phyloP scores from a whole-genome alignment of 2,888 invertebrate species.

The Chromoteleia sp. region DNA sequence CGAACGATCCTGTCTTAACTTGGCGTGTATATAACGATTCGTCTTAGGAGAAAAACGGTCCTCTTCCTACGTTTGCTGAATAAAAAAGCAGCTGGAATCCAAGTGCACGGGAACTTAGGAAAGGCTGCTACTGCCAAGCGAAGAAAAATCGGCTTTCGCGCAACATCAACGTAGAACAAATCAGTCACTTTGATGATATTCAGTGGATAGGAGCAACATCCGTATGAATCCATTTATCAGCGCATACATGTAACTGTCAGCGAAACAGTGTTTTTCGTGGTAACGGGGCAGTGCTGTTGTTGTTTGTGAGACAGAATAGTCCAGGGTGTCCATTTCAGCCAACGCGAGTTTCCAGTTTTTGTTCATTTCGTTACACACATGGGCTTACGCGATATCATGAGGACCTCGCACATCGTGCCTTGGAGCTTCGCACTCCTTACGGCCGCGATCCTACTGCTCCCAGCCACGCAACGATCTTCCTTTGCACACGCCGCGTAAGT shows the following conservation, averaged over 20 bases:
- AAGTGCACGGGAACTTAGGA: conserved; percentile 25
- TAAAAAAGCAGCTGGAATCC: conserved; percentile 30
- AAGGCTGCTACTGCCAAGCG: conserved; percentile 60
- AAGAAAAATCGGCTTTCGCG: conserved; percentile 53
- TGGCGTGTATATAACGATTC: conserved; percentile 31
- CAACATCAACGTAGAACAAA: conserved; percentile 21
- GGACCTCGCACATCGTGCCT: conserved; percentile 83
- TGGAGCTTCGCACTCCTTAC: conserved; percentile 85
- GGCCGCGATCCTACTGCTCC: conserved; percentile 86
- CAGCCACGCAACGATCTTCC: conserved; percentile 86
- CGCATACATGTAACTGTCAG: conserved; percentile 49
- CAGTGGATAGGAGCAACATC: conserved; percentile 1
- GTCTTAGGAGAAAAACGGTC: conserved; percentile 69
- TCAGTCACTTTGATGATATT: conserved; percentile 10
- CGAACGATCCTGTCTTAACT: conserved; percentile 17
- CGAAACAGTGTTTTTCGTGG: conserved; percentile 56
- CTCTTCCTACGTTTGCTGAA: conserved; percentile 71
- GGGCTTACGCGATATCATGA: conserved; percentile 77
- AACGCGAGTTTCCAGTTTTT: conserved; percentile 47
- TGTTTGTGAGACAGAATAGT: conserved; percentile 69
- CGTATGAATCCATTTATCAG: conserved; percentile 10
- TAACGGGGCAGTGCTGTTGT: conserved; percentile 65
- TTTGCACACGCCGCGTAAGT: conserved; percentile 87
- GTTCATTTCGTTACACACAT: conserved; percentile 49
- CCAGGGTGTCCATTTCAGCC: conserved; percentile 49